These are phyloP conservation scores for Ceuthmochares aereus DNA, from an alignment of 2,113 vertebrate species.

Conservation along the genomic window DNA sequence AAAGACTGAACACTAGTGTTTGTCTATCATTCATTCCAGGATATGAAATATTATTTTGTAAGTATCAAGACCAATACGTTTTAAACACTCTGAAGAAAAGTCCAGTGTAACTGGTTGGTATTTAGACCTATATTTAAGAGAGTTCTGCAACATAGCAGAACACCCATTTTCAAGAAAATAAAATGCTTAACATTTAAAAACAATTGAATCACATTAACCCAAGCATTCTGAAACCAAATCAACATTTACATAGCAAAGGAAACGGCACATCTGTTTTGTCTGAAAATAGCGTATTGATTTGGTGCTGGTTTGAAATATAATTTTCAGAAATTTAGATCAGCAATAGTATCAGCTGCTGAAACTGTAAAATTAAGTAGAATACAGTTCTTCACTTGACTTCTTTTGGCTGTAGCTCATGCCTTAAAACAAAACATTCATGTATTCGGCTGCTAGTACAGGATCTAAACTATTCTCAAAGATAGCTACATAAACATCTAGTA, in stretches of 20 bases:
- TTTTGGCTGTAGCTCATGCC: not conserved
- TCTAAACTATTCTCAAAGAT: not conserved
- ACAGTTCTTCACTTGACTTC: not conserved
- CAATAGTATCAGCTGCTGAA: conserved; percentile 12
- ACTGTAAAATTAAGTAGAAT: not conserved
- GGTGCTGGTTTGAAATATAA: conserved; percentile 4
- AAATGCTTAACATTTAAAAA: not conserved
- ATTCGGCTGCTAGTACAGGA: not conserved
- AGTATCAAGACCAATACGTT: not conserved
- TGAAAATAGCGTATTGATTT: not conserved
- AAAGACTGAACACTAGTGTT: not conserved
- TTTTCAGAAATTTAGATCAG: conserved; percentile 51
- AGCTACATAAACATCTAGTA: not conserved
- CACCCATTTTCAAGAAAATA: not conserved
- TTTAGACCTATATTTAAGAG: not conserved
- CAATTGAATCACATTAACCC: not conserved
- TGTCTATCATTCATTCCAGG: not conserved
- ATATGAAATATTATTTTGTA: not conserved
- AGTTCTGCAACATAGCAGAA: not conserved
- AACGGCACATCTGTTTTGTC: not conserved
- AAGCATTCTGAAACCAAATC: not conserved
- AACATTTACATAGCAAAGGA: not conserved
- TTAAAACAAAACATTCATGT: not conserved
- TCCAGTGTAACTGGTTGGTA: not conserved
- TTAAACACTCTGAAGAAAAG: not conserved